phyloP scores from a whole-genome alignment of 1,140 invertebrate genomes.

The Babylonia areolata region DNA sequence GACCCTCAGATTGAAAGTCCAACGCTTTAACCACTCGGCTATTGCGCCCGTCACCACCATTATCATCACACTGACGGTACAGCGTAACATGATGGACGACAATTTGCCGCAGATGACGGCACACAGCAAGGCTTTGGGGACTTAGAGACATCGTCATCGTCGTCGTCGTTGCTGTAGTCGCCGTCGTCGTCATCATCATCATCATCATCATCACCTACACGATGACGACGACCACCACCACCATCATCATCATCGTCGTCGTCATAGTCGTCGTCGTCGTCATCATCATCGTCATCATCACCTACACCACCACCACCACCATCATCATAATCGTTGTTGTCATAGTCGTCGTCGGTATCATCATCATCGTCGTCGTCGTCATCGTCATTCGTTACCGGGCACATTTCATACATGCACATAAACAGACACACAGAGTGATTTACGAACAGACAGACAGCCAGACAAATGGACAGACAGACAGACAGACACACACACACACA shows the following conservation, averaged over 20 bases:
- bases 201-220: conserved; percentile 6
- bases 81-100: conserved; percentile 98
- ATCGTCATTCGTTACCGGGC: no score
- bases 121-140: conserved; percentile 94
- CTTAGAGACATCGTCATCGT: neutral
- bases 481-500: no score
- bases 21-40: no score
- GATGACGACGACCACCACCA: neutral
- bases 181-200: conserved; percentile 18
- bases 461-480: no score
- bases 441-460: no score
- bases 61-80: no score
- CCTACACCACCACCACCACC: neutral
- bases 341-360: neutral
- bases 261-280: conserved; percentile 25
- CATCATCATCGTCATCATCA: conserved; percentile 15
- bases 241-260: conserved; percentile 33
- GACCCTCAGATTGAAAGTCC: no score
- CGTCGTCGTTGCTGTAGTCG: neutral
- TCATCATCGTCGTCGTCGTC: conserved; percentile 14
- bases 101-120: conserved; percentile 99
- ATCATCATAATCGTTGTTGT: conserved; percentile 12
- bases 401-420: no score
- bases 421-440: no score
- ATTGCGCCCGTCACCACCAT: no score